Evolutionary conservation across 2,797 vertebrate species (phyloP).

Genomic region (Pteronotus mesoamericanus): DNA sequence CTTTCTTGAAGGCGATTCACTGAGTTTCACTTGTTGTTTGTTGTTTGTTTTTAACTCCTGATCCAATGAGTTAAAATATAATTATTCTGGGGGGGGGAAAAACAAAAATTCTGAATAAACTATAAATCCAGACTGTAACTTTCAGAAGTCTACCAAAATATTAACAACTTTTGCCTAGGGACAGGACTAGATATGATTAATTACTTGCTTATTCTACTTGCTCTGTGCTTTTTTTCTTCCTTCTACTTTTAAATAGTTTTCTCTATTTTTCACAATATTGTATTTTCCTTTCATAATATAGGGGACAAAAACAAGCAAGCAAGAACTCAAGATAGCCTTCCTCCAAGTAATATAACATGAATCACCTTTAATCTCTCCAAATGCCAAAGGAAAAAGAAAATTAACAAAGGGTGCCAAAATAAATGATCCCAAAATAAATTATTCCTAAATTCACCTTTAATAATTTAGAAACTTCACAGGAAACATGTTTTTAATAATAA

Average conservation of each 20-base stretch:
- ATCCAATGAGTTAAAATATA: neutral
- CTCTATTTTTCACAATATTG: neutral
- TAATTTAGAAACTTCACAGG: constrained; percentile 14
- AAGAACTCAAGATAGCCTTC: neutral
- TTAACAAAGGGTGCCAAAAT: constrained; percentile 17
- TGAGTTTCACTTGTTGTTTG: neutral
- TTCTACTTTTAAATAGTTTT: constrained; percentile 16
- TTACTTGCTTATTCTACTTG: neutral
- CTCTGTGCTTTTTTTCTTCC: neutral
- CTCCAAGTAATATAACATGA: neutral
- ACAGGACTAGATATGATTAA: neutral
- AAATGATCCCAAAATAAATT: neutral
- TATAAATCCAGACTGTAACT: constrained; percentile 3
- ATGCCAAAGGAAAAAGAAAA: constrained; percentile 33
- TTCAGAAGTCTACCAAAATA: constrained; percentile 3
- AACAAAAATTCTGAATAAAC: neutral
- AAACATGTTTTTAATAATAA: constrained; percentile 15
- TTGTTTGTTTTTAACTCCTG: constrained; percentile 12
- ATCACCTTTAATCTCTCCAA: constrained; percentile 16
- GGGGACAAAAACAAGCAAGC: neutral
- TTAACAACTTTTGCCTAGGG: constrained; percentile 13
- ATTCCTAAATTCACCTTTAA: constrained; percentile 15
- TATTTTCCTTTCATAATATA: neutral
- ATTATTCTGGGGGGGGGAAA: neutral
- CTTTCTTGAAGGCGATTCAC: constrained; percentile 32